Percentiles rank a stretch among this genome's conserved stretches.
Evolutionary conservation across 1,140 invertebrate genomes (phyloP).

Genomic region (Magallana angulata): DNA sequence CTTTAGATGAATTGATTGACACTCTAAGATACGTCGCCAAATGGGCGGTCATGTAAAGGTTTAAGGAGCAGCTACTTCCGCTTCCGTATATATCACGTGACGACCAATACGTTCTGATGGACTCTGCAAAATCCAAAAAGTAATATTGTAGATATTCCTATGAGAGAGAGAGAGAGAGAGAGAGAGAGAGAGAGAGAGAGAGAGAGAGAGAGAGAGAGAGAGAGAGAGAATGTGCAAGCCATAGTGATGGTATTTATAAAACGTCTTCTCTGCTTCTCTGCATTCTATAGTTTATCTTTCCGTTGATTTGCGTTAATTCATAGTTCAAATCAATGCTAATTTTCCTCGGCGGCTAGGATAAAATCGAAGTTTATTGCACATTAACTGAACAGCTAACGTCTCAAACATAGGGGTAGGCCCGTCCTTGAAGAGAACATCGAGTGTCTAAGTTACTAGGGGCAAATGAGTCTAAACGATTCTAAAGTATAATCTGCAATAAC

Average conservation of each 20-base stretch:
- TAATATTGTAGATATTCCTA: not conserved
- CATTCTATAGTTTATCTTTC: too few relatives aligned
- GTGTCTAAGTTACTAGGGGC: too few relatives aligned
- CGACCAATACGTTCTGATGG: not conserved
- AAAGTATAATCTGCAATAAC: too few relatives aligned
- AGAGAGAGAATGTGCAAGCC: not conserved
- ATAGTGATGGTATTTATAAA: not conserved
- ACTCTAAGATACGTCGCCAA: not conserved
- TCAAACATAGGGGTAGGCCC: too few relatives aligned
- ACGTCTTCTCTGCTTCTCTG: not conserved
- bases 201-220: not conserved
- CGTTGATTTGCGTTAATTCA: too few relatives aligned
- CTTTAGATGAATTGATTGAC: not conserved
- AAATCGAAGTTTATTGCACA: too few relatives aligned
- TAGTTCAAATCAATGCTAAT: too few relatives aligned
- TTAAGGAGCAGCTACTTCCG: not conserved
- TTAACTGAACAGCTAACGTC: too few relatives aligned
- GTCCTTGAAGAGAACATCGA: too few relatives aligned
- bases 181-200: not conserved
- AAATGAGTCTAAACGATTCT: too few relatives aligned
- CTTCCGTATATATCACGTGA: conserved; percentile 17
- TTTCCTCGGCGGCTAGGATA: too few relatives aligned
- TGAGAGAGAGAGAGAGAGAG: not conserved
- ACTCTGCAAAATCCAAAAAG: not conserved
- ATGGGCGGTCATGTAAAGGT: not conserved